Percentiles rank a stretch among this genome's conserved stretches.
These are phyloP conservation scores for Sminthurinus signatus DNA, from an alignment of 1,140 invertebrate species.

Conservation along the genomic window DNA sequence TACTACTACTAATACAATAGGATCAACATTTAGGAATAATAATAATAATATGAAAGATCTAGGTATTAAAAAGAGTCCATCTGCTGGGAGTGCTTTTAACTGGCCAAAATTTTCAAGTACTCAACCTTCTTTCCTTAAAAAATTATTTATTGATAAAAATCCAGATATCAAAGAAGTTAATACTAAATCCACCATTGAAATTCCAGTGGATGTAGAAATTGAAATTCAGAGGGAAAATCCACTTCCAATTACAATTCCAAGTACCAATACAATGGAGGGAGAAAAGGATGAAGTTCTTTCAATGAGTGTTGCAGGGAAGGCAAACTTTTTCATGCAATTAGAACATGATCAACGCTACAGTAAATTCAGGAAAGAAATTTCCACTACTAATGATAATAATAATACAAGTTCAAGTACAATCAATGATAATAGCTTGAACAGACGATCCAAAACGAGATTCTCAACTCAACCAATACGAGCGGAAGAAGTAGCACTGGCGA, in stretches of 20 bases:
- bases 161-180: too few species aligned
- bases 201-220: too few species aligned
- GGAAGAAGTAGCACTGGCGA: constrained; percentile 9
- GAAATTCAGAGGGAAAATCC: background rate
- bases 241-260: too few species aligned
- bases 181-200: too few species aligned
- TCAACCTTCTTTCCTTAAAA: constrained; percentile 33
- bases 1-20: too few species aligned
- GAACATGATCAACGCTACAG: constrained; percentile 39
- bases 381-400: background rate
- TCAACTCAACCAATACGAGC: constrained; percentile 19
- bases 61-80: constrained; percentile 34
- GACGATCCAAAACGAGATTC: background rate
- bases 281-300: constrained; percentile 17
- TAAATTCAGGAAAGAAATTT: constrained; percentile 29
- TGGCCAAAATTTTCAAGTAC: constrained; percentile 31
- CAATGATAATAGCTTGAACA: too few species aligned
- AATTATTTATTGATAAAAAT: constrained; percentile 35
- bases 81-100: constrained; percentile 33
- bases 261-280: background rate
- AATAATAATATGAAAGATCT: too few species aligned
- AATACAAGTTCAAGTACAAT: background rate
- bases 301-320: constrained; percentile 35
- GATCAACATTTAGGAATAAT: too few species aligned
- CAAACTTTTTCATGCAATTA: constrained; percentile 37